These are phyloP conservation scores for Cephalopachus bancanus DNA, from an alignment of 2,797 vertebrate species.

Conservation along the genomic window DNA sequence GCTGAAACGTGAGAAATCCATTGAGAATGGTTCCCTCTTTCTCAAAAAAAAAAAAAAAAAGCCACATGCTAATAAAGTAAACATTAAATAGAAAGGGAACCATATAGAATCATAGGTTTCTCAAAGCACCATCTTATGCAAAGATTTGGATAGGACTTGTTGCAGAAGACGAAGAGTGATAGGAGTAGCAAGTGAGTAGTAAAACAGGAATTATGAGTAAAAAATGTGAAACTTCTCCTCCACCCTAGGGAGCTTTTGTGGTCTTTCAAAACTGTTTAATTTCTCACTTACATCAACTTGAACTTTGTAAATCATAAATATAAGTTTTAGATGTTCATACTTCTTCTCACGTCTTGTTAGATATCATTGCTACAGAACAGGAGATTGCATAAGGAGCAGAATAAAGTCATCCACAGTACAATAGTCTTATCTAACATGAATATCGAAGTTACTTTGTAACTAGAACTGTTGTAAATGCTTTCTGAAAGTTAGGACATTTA, in stretches of 20 bases:
- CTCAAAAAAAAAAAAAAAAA: too few relatives aligned
- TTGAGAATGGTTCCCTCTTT: neutral
- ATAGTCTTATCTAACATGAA: neutral
- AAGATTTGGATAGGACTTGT: neutral
- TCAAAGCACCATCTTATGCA: neutral
- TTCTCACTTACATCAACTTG: neutral
- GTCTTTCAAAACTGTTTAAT: neutral
- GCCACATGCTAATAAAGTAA: neutral
- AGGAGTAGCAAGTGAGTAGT: neutral
- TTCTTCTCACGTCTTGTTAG: neutral
- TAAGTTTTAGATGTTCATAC: neutral
- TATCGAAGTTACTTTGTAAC: neutral
- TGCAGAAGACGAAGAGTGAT: neutral
- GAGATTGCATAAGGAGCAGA: neutral
- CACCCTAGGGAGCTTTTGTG: neutral
- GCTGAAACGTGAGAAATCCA: neutral
- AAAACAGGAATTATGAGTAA: neutral
- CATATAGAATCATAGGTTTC: neutral
- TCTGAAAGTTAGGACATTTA: neutral
- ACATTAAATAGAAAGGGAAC: neutral
- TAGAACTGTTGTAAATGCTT: neutral
- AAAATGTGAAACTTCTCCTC: neutral
- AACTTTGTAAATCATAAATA: neutral
- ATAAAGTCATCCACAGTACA: neutral
- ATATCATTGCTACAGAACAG: neutral